Evolutionary conservation across 2,797 vertebrate species (phyloP).

Genomic region (Limnodromus scolopaceus): DNA sequence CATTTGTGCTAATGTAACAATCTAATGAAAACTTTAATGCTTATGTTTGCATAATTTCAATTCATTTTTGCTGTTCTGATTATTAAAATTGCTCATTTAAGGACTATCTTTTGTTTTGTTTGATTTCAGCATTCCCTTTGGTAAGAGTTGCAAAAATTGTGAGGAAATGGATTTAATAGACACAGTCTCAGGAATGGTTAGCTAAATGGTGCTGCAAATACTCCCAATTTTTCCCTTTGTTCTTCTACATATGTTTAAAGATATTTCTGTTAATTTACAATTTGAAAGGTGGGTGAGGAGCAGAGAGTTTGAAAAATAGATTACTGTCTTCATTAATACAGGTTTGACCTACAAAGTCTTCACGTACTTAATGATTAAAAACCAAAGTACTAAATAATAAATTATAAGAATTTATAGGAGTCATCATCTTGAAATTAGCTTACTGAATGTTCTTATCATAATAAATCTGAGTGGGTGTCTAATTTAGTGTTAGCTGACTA

Average conservation of each 20-base stretch:
- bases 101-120: slow-evolving; percentile 59
- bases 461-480: slow-evolving; percentile 87
- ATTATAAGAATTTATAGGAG: slow-evolving; percentile 90
- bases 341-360: slow-evolving; percentile 92
- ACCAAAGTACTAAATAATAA: slow-evolving; percentile 89
- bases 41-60: slow-evolving; percentile 70
- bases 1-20: slow-evolving; percentile 65
- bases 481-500: slow-evolving; percentile 85
- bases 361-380: slow-evolving; percentile 90
- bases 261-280: slow-evolving; percentile 85
- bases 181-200: slow-evolving; percentile 59
- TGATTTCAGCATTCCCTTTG: slow-evolving; percentile 63
- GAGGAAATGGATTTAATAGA: slow-evolving; percentile 67
- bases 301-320: slow-evolving; percentile 86
- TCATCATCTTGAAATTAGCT: slow-evolving; percentile 89
- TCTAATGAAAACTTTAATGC: slow-evolving; percentile 65
- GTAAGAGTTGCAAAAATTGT: slow-evolving; percentile 45
- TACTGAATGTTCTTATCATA: slow-evolving; percentile 90
- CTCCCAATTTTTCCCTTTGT: slow-evolving; percentile 70
- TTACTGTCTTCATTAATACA: slow-evolving; percentile 88
- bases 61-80: slow-evolving; percentile 55
- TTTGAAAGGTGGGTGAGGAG: slow-evolving; percentile 84
- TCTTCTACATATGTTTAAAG: slow-evolving; percentile 83
- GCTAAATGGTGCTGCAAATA: slow-evolving; percentile 51
- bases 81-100: slow-evolving; percentile 52